Evolutionary conservation across 2,113 vertebrate species (phyloP).

Genomic region (Catharus fuscescens): DNA sequence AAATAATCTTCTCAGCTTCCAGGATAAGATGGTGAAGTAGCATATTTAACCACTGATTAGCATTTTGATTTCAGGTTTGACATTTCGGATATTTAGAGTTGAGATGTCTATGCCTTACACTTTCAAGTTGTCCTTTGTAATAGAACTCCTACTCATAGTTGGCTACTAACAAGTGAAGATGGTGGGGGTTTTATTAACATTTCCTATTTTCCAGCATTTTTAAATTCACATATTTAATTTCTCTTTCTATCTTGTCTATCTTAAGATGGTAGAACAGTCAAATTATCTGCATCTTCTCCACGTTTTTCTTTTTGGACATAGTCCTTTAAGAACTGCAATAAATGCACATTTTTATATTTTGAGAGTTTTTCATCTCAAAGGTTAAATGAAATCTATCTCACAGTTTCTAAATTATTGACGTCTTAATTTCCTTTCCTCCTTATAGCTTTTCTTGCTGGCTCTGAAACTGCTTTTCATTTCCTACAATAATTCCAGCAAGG

Average conservation of each 20-base stretch:
- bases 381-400: neutral
- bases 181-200: fast-evolving
- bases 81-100: neutral
- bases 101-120: neutral
- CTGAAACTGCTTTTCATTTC: neutral
- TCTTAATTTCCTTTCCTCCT: neutral
- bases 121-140: neutral
- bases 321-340: neutral
- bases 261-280: neutral
- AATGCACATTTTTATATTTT: neutral
- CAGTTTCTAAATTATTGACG: neutral
- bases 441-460: neutral
- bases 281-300: neutral
- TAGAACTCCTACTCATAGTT: neutral
- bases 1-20: neutral
- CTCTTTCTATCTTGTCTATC: neutral
- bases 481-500: neutral
- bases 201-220: neutral
- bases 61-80: neutral
- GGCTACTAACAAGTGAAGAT: neutral
- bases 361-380: neutral
- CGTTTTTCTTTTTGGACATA: neutral
- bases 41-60: neutral
- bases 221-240: neutral
- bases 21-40: neutral